These are phyloP conservation scores for Globodera ellingtonae DNA, from an alignment of 1,140 invertebrate genomes.

Conservation along the genomic window DNA sequence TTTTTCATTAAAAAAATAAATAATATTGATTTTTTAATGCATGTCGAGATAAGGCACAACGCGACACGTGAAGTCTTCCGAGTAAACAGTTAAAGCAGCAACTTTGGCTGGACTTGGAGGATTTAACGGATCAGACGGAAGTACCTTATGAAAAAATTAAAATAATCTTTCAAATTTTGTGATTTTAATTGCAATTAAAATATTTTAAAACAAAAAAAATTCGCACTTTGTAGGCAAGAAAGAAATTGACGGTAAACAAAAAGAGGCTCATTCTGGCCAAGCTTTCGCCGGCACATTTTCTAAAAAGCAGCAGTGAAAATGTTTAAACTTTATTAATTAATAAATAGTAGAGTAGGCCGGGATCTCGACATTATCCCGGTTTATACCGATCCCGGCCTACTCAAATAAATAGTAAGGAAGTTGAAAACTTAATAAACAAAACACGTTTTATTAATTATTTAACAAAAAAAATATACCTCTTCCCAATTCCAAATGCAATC, in stretches of 20 bases:
- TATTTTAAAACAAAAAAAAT: neutral
- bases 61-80: neutral
- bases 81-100: constrained; percentile 1
- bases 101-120: constrained; percentile 17
- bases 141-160: constrained; percentile 15
- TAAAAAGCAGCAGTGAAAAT: neutral
- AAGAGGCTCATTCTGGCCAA: constrained; percentile 41
- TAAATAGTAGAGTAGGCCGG: no score
- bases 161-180: no score
- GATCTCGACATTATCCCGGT: no score
- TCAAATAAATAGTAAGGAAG: neutral
- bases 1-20: no score
- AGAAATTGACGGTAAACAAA: constrained; percentile 39
- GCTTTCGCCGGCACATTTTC: constrained; percentile 36
- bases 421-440: neutral
- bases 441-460: neutral
- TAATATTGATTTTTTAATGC: no score
- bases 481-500: constrained; percentile 31
- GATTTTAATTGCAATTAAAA: no score
- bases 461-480: constrained; percentile 1
- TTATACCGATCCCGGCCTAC: no score
- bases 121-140: constrained; percentile 14
- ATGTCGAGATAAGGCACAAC: neutral
- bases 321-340: no score
- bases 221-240: constrained; percentile 31